These are phyloP conservation scores for Trichacis sp. DNA, from an alignment of 2,888 invertebrate genomes.

Conservation along the genomic window DNA sequence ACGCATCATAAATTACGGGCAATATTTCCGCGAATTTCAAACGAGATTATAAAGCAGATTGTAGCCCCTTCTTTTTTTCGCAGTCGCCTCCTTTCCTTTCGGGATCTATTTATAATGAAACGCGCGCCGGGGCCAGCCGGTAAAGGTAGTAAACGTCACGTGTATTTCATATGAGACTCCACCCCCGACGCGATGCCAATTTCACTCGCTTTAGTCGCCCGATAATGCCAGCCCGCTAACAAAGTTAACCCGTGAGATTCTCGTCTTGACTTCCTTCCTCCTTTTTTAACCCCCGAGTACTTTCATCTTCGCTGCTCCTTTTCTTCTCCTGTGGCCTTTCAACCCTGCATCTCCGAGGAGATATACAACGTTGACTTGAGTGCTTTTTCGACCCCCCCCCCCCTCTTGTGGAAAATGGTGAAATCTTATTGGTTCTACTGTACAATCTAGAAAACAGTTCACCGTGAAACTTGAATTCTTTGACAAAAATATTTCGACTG, in stretches of 20 bases:
- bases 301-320: conserved; percentile 18
- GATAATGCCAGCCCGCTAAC: conserved; percentile 60
- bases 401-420: no score
- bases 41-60: conserved; percentile 68
- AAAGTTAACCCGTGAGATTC: conserved; percentile 51
- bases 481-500: no score
- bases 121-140: conserved; percentile 59
- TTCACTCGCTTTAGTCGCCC: conserved; percentile 58
- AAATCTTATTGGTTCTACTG: no score
- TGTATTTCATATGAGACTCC: conserved; percentile 69
- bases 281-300: background rate
- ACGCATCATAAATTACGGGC: conserved; percentile 67
- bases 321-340: conserved; percentile 19
- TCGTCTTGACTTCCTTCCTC: conserved; percentile 1
- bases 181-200: conserved; percentile 67
- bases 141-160: conserved; percentile 68
- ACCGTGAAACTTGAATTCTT: no score
- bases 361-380: no score
- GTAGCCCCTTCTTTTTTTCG: conserved; percentile 48
- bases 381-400: no score
- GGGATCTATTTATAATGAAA: conserved; percentile 67
- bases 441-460: no score
- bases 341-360: conserved; percentile 19
- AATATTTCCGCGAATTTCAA: conserved; percentile 69
- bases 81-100: conserved; percentile 33